These are phyloP conservation scores for Columba guinea DNA, from an alignment of 2,797 vertebrate genomes.

Conservation along the genomic window DNA sequence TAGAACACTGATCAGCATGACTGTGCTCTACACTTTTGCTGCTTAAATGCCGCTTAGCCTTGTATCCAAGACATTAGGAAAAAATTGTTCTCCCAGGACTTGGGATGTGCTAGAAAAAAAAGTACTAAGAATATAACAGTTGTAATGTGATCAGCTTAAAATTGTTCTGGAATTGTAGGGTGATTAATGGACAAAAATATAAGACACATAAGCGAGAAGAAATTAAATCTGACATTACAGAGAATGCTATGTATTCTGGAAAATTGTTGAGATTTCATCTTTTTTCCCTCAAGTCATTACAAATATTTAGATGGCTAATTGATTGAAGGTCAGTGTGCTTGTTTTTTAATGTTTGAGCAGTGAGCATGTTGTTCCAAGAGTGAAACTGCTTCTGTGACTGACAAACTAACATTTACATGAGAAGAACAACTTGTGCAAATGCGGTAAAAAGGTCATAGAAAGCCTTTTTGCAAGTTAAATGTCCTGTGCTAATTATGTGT, in stretches of 20 bases:
- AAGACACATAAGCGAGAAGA: not conserved
- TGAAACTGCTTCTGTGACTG: not conserved
- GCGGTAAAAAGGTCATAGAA: not conserved
- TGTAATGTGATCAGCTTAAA: not conserved
- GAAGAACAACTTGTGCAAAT: not conserved
- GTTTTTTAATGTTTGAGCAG: not conserved
- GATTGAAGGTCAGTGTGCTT: not conserved
- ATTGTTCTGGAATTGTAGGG: not conserved
- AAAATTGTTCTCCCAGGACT: not conserved
- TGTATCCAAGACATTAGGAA: not conserved
- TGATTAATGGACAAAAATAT: not conserved
- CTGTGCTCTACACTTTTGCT: not conserved
- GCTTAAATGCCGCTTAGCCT: not conserved
- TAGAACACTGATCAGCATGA: not conserved
- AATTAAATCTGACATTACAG: not conserved
- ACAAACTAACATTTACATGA: not conserved
- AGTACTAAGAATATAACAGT: not conserved
- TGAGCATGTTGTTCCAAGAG: not conserved
- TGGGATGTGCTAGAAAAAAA: not conserved
- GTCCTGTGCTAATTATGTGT: not conserved
- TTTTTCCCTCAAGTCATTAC: not conserved
- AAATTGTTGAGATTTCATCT: rapidly evolving
- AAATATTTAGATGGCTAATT: not conserved
- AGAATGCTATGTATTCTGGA: not conserved
- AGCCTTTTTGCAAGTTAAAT: not conserved